phyloP scores from a whole-genome alignment of 2,113 vertebrate species.

The Odobenus rosmarus region DNA sequence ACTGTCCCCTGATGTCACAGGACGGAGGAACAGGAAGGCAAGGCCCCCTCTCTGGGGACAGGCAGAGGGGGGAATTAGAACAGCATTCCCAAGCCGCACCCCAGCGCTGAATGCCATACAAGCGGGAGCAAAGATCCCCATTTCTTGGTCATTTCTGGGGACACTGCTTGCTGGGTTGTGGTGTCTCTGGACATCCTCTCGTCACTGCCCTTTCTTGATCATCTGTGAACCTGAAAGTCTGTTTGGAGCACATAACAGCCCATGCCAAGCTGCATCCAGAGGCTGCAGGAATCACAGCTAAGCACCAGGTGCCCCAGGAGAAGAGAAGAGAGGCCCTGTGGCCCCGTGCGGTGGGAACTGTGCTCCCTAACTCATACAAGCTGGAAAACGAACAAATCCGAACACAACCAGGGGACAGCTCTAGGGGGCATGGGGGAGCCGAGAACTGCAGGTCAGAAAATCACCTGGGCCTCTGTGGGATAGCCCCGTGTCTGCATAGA shows the following conservation, averaged over 20 bases:
- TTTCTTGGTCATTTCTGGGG: not conserved
- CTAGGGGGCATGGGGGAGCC: not conserved
- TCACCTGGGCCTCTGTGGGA: fast-evolving
- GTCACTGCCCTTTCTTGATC: not conserved
- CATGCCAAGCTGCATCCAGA: not conserved
- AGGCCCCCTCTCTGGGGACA: fast-evolving
- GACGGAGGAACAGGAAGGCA: not conserved
- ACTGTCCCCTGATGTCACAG: not conserved
- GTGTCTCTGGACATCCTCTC: not conserved
- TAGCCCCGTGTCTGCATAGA: not conserved
- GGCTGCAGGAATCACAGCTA: not conserved
- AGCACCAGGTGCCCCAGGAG: not conserved
- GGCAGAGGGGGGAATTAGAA: not conserved
- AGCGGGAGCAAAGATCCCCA: not conserved
- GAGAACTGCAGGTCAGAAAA: not conserved
- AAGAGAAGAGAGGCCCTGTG: not conserved
- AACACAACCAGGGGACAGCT: not conserved
- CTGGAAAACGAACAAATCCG: not conserved
- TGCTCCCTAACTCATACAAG: not conserved
- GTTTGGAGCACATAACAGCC: not conserved
- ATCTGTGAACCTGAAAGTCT: not conserved
- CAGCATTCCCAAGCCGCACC: not conserved
- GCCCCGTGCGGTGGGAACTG: too few species aligned
- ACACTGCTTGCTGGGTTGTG: not conserved
- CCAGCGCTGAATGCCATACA: not conserved